phyloP scores from a whole-genome alignment of 2,888 invertebrate genomes.

The Diloba caeruleocephala region DNA sequence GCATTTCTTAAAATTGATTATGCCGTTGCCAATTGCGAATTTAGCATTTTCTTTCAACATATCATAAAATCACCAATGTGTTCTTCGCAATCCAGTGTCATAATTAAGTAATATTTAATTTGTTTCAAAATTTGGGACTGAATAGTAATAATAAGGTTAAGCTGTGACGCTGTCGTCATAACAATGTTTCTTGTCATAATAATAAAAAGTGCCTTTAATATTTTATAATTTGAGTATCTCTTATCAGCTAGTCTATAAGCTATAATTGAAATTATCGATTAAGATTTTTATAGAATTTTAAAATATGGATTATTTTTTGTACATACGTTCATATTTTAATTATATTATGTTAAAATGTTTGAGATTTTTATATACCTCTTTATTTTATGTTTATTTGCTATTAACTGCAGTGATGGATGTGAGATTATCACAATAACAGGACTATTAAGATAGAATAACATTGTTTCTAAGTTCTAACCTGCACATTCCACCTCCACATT shows the following conservation, averaged over 20 bases:
- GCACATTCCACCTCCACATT: conserved; percentile 46
- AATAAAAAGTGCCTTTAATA: conserved; percentile 31
- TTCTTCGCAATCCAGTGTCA: conserved; percentile 23
- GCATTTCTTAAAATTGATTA: conserved; percentile 7
- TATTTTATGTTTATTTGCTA: conserved; percentile 19
- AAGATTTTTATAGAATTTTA: conserved; percentile 21
- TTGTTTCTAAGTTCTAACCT: not conserved
- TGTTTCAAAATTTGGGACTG: conserved; percentile 21
- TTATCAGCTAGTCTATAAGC: conserved; percentile 48
- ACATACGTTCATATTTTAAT: conserved; percentile 32
- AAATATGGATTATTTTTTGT: conserved; percentile 17
- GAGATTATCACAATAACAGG: conserved; percentile 25
- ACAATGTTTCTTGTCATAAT: conserved; percentile 3
- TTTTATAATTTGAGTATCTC: conserved; percentile 39
- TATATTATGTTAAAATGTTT: conserved; percentile 32
- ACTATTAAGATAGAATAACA: not conserved
- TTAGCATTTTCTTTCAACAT: not conserved
- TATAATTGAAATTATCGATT: conserved; percentile 33
- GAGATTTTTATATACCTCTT: conserved; percentile 53
- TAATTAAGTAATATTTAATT: conserved; percentile 13
- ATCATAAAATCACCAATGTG: conserved; percentile 17
- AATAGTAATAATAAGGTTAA: conserved; percentile 22
- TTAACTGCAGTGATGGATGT: conserved; percentile 15
- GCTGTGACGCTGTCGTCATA: not conserved
- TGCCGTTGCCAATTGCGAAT: not conserved